phyloP scores from a whole-genome alignment of 2,888 invertebrate species.

The Deilephila porcellus region DNA sequence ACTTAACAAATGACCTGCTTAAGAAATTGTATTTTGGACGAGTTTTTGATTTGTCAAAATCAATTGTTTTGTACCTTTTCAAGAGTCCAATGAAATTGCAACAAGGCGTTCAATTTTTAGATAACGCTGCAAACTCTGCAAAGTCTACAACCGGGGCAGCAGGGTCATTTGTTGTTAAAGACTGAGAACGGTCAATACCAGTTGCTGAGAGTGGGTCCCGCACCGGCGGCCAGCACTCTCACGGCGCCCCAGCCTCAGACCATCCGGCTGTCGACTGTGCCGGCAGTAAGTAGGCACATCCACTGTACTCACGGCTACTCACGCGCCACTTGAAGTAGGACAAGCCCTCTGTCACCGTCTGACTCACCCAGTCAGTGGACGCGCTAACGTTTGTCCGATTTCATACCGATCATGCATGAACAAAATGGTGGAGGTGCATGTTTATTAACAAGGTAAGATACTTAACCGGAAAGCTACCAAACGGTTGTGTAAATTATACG shows the following conservation, averaged over 20 bases:
- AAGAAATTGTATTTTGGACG: slow-evolving; percentile 38
- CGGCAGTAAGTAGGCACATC: slow-evolving; percentile 92
- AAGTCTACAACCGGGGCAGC: slow-evolving; percentile 94
- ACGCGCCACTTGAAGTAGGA: slow-evolving; percentile 51
- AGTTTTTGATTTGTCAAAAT: slow-evolving; percentile 12
- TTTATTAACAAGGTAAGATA: slow-evolving; percentile 72
- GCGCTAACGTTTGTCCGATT: slow-evolving; percentile 57
- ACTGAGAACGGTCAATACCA: slow-evolving; percentile 99
- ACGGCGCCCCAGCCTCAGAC: slow-evolving; percentile 87
- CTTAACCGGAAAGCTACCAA: slow-evolving; percentile 47
- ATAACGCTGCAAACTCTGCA: slow-evolving; percentile 95
- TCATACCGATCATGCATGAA: slow-evolving; percentile 70
- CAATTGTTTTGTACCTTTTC: slow-evolving; percentile 29
- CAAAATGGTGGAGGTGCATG: slow-evolving; percentile 75
- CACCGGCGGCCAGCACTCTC: slow-evolving; percentile 85
- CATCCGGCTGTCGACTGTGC: slow-evolving; percentile 94
- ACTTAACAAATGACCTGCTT: slow-evolving; percentile 68
- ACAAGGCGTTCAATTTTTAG: slow-evolving; percentile 85
- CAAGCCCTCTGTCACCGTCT: slow-evolving; percentile 39
- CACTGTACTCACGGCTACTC: slow-evolving; percentile 43
- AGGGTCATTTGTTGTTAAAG: slow-evolving; percentile 95
- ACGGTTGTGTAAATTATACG: slow-evolving; percentile 49
- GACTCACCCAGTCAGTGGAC: slow-evolving; percentile 17
- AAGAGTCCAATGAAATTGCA: slow-evolving; percentile 66
- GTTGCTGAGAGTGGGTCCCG: slow-evolving; percentile 94